Percentiles rank a stretch among this genome's conserved stretches.
Evolutionary conservation across 1,140 invertebrate species (phyloP).

Genomic region (Pararge aegeria): DNA sequence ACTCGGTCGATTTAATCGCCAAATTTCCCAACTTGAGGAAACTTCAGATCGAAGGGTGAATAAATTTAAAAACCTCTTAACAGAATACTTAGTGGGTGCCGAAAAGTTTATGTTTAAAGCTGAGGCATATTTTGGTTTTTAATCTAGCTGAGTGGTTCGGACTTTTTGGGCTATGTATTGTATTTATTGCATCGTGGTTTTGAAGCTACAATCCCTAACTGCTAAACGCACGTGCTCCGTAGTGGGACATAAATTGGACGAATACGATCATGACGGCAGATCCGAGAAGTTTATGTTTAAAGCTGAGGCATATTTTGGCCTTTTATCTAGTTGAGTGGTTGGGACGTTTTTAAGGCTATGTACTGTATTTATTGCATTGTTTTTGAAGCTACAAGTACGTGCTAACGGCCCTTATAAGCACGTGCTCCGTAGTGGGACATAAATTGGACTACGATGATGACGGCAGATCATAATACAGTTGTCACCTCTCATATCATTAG

Average conservation of each 20-base stretch:
- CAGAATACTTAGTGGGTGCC: conserved; percentile 58
- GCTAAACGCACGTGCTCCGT: no score
- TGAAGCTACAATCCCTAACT: no score
- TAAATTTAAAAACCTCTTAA: conserved; percentile 74
- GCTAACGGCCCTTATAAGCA: no score
- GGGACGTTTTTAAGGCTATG: conserved; percentile 29
- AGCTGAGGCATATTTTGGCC: conserved; percentile 42
- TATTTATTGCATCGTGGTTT: no score
- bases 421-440: no score
- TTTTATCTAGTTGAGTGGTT: conserved; percentile 52
- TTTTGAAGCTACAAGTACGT: no score
- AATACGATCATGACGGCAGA: no score
- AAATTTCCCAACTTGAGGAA: conserved; percentile 56
- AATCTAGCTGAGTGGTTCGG: conserved; percentile 49
- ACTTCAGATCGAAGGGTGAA: conserved; percentile 67
- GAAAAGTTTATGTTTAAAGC: conserved; percentile 61
- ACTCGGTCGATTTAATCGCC: conserved; percentile 62
- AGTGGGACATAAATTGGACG: no score
- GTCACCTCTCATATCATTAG: no score
- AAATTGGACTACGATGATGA: no score
- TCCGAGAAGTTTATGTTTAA: conserved; percentile 62
- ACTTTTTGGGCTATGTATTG: conserved; percentile 26
- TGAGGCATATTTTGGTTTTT: conserved; percentile 44
- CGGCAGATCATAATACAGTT: no score
- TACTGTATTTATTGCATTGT: not conserved